Percentiles rank a stretch among this genome's conserved stretches.
phyloP scores from a whole-genome alignment of 2,113 vertebrate genomes.

The Cettia cetti region DNA sequence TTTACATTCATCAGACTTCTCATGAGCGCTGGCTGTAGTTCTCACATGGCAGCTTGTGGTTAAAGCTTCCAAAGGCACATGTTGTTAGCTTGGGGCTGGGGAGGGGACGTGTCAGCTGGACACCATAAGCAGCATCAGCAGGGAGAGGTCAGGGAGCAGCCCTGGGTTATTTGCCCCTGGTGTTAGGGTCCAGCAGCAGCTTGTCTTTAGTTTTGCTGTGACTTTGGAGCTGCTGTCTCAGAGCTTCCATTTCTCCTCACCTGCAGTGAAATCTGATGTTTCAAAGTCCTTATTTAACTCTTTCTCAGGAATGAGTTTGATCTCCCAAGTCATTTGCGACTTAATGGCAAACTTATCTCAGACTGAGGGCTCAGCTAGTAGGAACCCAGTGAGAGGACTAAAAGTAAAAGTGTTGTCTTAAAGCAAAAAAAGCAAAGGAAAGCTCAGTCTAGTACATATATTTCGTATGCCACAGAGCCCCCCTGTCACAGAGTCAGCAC shows the following conservation, averaged over 20 bases:
- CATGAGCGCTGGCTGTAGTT: not conserved
- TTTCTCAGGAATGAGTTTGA: not conserved
- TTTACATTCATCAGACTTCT: not conserved
- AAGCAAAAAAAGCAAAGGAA: not conserved
- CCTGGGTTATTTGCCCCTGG: not conserved
- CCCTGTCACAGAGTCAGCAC: not conserved
- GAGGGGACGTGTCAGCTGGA: not conserved
- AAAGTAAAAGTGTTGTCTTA: not conserved
- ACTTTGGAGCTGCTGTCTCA: not conserved
- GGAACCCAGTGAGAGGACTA: not conserved
- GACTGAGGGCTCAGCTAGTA: not conserved
- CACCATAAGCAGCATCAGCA: not conserved
- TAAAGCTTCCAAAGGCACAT: not conserved
- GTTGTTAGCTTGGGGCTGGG: not conserved
- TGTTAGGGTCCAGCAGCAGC: not conserved
- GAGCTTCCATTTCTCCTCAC: not conserved
- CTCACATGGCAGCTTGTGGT: not conserved
- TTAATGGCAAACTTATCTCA: constrained; percentile 16
- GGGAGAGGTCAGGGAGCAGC: not conserved
- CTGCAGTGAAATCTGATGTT: not conserved
- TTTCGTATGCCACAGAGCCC: not conserved
- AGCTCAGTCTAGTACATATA: not conserved
- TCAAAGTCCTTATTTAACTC: constrained; percentile 14
- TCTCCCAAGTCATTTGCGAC: not conserved
- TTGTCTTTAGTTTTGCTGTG: not conserved